phyloP scores from a whole-genome alignment of 2,797 vertebrate genomes.

The Melanotaenia maccullochi region DNA sequence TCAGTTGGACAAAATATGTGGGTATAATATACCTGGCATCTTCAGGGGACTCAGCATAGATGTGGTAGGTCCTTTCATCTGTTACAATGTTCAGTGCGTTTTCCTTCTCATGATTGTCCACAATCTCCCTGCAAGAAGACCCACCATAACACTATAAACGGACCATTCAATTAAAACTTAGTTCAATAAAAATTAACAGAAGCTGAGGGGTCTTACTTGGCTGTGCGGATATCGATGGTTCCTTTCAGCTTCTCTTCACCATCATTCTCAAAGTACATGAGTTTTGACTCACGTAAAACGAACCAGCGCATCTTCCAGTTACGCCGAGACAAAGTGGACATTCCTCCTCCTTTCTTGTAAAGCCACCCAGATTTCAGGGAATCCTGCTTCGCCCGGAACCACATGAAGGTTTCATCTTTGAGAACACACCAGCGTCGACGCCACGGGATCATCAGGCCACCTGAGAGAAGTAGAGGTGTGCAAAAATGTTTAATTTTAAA shows the following conservation, averaged over 20 bases:
- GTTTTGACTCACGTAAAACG: constrained; percentile 89
- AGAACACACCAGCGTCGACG: constrained; percentile 93
- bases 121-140: constrained; percentile 85
- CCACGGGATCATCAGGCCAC: constrained; percentile 94
- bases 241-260: constrained; percentile 92
- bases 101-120: constrained; percentile 95
- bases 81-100: constrained; percentile 93
- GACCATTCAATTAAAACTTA: background rate
- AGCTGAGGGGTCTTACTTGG: constrained; percentile 83
- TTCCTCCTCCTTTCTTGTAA: constrained; percentile 93
- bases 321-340: constrained; percentile 90
- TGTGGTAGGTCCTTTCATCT: constrained; percentile 91
- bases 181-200: background rate
- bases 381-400: constrained; percentile 94
- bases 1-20: background rate
- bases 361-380: constrained; percentile 93
- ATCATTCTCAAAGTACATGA: constrained; percentile 94
- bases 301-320: constrained; percentile 98
- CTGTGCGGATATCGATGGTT: constrained; percentile 87
- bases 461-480: constrained; percentile 58
- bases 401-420: constrained; percentile 95
- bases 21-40: constrained; percentile 87
- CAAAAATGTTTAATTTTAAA: background rate
- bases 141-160: background rate
- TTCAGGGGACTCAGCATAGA: constrained; percentile 93